Evolutionary conservation across 2,113 vertebrate genomes (phyloP).

Genomic region (Heliornis fulica): DNA sequence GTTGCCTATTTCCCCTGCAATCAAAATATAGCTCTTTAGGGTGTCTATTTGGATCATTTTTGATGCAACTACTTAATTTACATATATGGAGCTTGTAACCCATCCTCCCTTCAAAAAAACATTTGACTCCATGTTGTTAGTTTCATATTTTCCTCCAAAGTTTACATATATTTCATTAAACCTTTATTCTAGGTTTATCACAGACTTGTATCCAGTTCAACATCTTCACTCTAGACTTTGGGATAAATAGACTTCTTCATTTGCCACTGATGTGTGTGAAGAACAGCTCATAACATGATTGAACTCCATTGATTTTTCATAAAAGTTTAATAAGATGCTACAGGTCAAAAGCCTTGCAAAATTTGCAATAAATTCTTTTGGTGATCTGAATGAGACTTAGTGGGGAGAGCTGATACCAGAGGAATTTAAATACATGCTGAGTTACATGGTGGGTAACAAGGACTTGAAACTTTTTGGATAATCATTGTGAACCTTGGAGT

Average conservation of each 20-base stretch:
- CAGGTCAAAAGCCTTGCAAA: constrained; percentile 74
- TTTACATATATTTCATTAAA: neutral
- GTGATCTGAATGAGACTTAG: constrained; percentile 34
- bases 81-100: neutral
- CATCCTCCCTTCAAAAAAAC: neutral
- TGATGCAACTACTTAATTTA: neutral
- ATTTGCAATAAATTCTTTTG: constrained; percentile 68
- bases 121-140: neutral
- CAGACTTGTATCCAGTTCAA: neutral
- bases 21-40: neutral
- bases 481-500: neutral
- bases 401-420: constrained; percentile 25
- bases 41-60: neutral
- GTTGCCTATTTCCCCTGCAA: neutral
- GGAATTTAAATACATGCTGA: neutral
- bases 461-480: neutral
- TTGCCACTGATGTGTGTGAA: constrained; percentile 51
- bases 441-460: neutral
- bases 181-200: neutral
- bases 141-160: neutral
- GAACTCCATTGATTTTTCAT: constrained; percentile 77
- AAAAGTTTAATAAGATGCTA: constrained; percentile 76
- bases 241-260: constrained; percentile 24
- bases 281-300: constrained; percentile 55
- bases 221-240: neutral